Evolutionary conservation across 1,140 invertebrate genomes (phyloP).

Genomic region (Polypedilum pembai): DNA sequence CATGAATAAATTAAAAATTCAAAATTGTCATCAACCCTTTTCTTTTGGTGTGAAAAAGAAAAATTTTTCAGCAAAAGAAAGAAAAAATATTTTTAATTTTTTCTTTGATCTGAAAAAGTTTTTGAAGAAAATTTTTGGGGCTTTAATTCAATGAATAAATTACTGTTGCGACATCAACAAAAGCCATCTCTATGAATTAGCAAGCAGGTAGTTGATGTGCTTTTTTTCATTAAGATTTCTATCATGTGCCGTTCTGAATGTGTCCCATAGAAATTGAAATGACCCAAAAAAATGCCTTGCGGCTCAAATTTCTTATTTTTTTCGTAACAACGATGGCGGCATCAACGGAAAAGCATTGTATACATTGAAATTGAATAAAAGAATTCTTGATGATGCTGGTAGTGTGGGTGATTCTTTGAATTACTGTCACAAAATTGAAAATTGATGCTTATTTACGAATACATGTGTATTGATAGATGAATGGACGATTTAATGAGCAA

Average conservation of each 20-base stretch:
- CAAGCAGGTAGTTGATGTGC: conserved; percentile 2
- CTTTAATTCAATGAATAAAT: conserved; percentile 8
- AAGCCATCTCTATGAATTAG: conserved; percentile 5
- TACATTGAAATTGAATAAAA: background rate
- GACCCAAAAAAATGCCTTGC: background rate
- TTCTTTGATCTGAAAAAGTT: no score
- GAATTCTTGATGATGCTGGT: background rate
- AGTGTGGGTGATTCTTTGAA: background rate
- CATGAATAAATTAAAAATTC: no score
- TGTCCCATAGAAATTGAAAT: background rate
- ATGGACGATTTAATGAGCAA: no score
- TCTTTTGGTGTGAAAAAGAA: no score
- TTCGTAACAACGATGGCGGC: background rate
- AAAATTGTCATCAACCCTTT: no score
- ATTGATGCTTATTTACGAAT: no score
- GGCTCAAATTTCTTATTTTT: background rate
- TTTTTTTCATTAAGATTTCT: conserved; percentile 8
- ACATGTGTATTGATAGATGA: no score
- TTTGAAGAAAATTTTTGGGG: background rate
- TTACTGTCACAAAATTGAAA: no score
- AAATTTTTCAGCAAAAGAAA: no score
- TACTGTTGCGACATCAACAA: background rate
- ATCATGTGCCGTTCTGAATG: background rate
- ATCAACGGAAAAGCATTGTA: background rate
- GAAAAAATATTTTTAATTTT: no score